Evolutionary conservation across 2,113 vertebrate species (phyloP).

Genomic region (Chaetodon trifascialis): DNA sequence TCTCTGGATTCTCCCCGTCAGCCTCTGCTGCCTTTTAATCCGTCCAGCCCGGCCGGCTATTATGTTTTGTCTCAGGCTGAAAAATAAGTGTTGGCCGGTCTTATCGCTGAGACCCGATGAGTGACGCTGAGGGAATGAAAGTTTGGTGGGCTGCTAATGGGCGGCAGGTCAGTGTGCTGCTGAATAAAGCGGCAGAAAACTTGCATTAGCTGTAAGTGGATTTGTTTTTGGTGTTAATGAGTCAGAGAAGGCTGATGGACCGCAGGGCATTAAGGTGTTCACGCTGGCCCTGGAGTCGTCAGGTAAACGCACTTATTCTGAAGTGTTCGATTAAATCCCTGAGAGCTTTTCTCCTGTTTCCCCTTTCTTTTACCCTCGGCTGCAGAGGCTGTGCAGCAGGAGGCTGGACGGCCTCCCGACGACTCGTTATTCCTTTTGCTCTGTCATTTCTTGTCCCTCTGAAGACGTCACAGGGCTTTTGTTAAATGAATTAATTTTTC

Average conservation of each 20-base stretch:
- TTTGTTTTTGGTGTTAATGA: constrained; percentile 55
- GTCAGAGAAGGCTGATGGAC: constrained; percentile 47
- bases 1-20: constrained; percentile 56
- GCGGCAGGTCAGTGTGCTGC: constrained; percentile 18
- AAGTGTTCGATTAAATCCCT: constrained; percentile 40
- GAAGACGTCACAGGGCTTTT: not conserved
- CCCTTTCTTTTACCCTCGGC: constrained; percentile 26
- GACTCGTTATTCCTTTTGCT: not conserved
- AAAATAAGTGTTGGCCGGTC: constrained; percentile 5
- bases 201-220: constrained; percentile 53
- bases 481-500: constrained; percentile 14
- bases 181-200: constrained; percentile 30
- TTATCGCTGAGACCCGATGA: constrained; percentile 31
- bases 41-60: constrained; percentile 36
- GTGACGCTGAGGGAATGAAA: constrained; percentile 15
- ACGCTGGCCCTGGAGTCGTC: constrained; percentile 27
- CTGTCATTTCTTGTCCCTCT: not conserved
- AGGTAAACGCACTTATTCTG: constrained; percentile 40
- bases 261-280: constrained; percentile 35
- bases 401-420: not conserved
- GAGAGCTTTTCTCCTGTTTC: constrained; percentile 41
- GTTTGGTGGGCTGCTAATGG: constrained; percentile 3
- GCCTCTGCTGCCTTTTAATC: constrained; percentile 57
- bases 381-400: constrained; percentile 9
- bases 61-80: constrained; percentile 34